phyloP scores from a whole-genome alignment of 2,797 vertebrate genomes.

The Lepus oiostolus region DNA sequence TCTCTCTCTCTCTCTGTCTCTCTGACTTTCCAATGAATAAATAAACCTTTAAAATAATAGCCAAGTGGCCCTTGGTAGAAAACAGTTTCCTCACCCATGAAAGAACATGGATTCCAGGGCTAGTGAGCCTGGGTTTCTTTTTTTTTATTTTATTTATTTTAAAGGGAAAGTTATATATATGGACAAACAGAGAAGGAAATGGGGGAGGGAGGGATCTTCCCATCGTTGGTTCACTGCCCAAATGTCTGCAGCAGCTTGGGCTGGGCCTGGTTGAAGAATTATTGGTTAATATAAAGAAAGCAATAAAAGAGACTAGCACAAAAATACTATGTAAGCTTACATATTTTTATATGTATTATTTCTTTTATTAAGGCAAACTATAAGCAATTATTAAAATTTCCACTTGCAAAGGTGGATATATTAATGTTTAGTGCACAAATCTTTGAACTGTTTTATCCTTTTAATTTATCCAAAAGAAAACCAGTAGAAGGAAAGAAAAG shows the following conservation, averaged over 20 bases:
- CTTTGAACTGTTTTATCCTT: not conserved
- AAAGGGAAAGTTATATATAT: no score
- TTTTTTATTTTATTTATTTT: no score
- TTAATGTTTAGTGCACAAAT: not conserved
- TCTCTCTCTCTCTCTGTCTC: no score
- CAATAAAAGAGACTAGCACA: not conserved
- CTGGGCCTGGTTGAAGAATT: not conserved
- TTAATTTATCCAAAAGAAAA: not conserved
- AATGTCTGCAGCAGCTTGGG: no score
- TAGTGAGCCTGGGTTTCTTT: not conserved
- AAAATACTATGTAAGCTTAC: not conserved
- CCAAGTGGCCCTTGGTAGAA: no score
- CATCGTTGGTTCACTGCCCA: no score
- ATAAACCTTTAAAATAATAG: no score
- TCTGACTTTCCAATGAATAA: no score
- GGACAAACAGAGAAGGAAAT: no score
- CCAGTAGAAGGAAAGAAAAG: not conserved
- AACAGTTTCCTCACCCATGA: no score
- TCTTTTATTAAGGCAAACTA: not conserved
- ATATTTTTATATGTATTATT: not conserved
- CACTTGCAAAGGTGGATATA: not conserved
- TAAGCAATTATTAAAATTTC: not conserved
- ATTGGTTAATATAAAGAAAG: not conserved
- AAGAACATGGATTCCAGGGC: not conserved
- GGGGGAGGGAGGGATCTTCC: no score